Evolutionary conservation across 1,140 invertebrate genomes (phyloP).

Genomic region (Chlorops oryzae): DNA sequence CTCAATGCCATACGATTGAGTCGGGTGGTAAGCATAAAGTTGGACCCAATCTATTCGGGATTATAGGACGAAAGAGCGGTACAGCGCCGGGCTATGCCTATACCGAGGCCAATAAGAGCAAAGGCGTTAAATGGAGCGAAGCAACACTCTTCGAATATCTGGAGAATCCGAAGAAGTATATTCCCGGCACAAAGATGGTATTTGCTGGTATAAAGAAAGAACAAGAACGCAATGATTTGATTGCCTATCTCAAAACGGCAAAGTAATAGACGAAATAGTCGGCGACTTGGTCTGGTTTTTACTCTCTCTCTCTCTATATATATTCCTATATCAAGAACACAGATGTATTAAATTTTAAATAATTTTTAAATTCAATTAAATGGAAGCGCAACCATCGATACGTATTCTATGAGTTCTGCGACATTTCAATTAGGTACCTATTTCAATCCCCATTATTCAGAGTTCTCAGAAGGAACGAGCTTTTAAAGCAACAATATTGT

Average conservation of each 20-base stretch:
- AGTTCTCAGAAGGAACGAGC: no score
- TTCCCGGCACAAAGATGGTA: conserved; percentile 81
- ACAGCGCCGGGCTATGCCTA: conserved; percentile 71
- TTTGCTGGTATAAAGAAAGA: conserved; percentile 76
- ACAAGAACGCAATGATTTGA: conserved; percentile 66
- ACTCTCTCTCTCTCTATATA: no score
- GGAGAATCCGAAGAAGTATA: conserved; percentile 74
- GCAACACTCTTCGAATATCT: conserved; percentile 60
- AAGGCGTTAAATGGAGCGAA: conserved; percentile 55
- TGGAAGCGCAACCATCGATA: no score
- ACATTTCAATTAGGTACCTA: no score
- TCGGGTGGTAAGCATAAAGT: conserved; percentile 79
- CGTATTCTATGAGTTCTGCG: no score
- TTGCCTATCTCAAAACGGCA: conserved; percentile 55
- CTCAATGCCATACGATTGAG: conserved; percentile 84
- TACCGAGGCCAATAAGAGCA: conserved; percentile 80
- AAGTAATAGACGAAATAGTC: no score
- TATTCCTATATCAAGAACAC: no score
- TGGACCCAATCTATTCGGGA: conserved; percentile 80
- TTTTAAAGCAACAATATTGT: no score
- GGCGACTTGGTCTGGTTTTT: no score
- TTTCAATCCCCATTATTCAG: no score
- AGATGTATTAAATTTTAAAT: no score
- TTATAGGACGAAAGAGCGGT: conserved; percentile 82
- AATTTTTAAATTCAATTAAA: no score